phyloP scores from a whole-genome alignment of 2,113 vertebrate species.

The Empidonax alnorum region DNA sequence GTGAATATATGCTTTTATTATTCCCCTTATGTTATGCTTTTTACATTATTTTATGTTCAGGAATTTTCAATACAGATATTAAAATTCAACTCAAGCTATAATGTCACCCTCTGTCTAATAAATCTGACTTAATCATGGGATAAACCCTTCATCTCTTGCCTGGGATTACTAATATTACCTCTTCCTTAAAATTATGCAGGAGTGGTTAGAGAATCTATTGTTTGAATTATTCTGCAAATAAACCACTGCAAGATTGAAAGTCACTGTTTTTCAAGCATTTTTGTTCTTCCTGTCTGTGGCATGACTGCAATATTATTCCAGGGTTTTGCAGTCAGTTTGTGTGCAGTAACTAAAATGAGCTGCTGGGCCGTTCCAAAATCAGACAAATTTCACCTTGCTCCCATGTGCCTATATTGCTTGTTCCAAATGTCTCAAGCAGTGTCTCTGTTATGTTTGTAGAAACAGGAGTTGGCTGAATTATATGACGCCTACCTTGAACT shows the following conservation, averaged over 20 bases:
- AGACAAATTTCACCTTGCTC: not conserved
- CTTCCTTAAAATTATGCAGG: not conserved
- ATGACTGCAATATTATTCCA: not conserved
- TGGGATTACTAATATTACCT: not conserved
- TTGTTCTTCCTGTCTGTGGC: not conserved
- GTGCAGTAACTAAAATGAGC: not conserved
- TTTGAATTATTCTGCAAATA: not conserved
- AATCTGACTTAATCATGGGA: conserved; percentile 22
- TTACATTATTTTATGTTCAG: conserved; percentile 1
- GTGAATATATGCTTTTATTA: not conserved
- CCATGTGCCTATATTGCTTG: not conserved
- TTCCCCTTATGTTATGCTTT: not conserved
- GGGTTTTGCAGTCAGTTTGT: not conserved
- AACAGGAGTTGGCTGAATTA: not conserved
- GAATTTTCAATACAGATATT: not conserved
- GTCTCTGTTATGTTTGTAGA: not conserved
- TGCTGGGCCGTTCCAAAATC: not conserved
- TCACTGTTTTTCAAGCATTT: not conserved
- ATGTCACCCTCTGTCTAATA: conserved; percentile 7
- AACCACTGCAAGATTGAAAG: not conserved
- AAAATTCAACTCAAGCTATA: conserved; percentile 19
- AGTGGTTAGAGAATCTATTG: not conserved
- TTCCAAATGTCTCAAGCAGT: not conserved
- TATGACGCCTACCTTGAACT: not conserved
- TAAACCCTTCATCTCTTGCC: not conserved